Base-by-base conservation (phyloP, 2,113 vertebrate genomes). In the Tyto alba region DNA sequence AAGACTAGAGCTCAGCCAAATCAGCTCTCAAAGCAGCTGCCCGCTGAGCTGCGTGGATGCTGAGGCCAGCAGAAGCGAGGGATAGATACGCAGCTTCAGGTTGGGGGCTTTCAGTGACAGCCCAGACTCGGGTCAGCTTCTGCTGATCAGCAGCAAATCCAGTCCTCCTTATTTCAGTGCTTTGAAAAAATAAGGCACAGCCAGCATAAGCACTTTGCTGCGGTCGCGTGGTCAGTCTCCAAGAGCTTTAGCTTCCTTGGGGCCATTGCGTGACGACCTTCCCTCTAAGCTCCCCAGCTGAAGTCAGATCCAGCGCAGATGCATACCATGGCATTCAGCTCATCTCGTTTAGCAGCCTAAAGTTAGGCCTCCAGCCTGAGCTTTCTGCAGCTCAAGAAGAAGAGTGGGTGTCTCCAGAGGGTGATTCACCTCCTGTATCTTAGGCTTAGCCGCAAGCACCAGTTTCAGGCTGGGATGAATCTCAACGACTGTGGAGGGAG, bases 131-230 rank as follows among this genome's bases (percentile, higher is more conserved):
- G 74, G 78, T 88, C 94, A 90, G 78, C 74, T 90, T 91, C 94
- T 94, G 94, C 94, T 91, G 92, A 95, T 93, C 92, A 91, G 94
- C 92, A 91, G 94, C 85, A 95, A 45, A 92, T 88, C 53, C 67
- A 64, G 62, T 25, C 22, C 40, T 88, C 45, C 63, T 63, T 66
- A 66, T 74, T 92, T 66, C 74, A 80, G 86, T 50, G 55, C 32
- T 85, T 53, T 69, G 55, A 76, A 64, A 88, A 97, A 83, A 80
- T 48, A 88, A 80, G 67, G 55, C 63, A 69, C n/a, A 76, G 50
- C 38, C 29, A 79, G 88, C 59, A 50, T 45, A 90, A 83, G 48
- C 57, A 71, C 32, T 85, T 90, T 48, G 32, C 63, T 69, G 27
- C 67, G 68, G 43, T 71, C 2, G 3, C 1, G 1, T 16, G 56